Evolutionary conservation across 2,113 vertebrate genomes (phyloP).

Genomic region (Melanocharis versteri): DNA sequence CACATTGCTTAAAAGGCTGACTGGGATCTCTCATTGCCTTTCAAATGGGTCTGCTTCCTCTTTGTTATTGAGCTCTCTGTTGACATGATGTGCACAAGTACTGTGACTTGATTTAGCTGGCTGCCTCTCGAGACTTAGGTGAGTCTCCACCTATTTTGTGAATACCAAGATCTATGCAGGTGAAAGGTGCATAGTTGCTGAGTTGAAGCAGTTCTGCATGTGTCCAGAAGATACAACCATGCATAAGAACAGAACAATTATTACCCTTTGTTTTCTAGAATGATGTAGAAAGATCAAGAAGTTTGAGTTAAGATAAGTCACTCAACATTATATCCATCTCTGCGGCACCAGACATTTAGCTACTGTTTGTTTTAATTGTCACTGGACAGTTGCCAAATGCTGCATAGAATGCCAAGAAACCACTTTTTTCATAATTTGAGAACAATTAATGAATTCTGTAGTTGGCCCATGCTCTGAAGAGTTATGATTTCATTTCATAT

Average conservation of each 20-base stretch:
- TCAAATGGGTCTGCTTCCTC: not conserved
- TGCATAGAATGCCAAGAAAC: not conserved
- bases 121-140: not conserved
- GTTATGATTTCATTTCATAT: not conserved
- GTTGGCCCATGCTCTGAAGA: not conserved
- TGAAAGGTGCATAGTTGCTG: not conserved
- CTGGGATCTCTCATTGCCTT: not conserved
- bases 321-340: not conserved
- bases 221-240: not conserved
- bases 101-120: not conserved
- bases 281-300: not conserved
- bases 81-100: not conserved
- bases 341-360: not conserved
- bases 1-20: not conserved
- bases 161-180: fast-evolving
- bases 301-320: not conserved
- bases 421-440: not conserved
- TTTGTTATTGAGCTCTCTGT: not conserved
- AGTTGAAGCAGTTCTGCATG: not conserved
- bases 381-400: not conserved
- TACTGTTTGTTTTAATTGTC: not conserved
- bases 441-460: not conserved
- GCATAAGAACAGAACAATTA: not conserved
- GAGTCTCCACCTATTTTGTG: not conserved
- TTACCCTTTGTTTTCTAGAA: not conserved